phyloP scores from a whole-genome alignment of 2,113 vertebrate species.

The Microcebus griseorufus region DNA sequence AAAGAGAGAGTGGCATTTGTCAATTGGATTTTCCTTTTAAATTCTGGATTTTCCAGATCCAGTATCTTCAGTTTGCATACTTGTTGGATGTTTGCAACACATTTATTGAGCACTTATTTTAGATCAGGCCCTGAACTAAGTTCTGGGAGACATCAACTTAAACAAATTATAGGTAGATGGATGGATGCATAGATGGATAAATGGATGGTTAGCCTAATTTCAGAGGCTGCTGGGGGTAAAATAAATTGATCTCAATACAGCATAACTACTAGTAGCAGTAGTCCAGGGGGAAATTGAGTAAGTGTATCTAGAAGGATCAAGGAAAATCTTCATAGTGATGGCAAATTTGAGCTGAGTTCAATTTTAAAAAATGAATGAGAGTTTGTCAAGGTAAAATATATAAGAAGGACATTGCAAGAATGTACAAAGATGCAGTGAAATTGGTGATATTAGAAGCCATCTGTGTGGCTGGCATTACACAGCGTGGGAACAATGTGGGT shows the following conservation, averaged over 20 bases:
- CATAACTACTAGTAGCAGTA: neutral
- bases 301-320: neutral
- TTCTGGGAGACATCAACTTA: neutral
- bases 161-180: neutral
- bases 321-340: neutral
- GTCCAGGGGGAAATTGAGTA: neutral
- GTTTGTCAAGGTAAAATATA: neutral
- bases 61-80: neutral
- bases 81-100: neutral
- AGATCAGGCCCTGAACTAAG: neutral
- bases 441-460: neutral
- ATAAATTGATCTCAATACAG: neutral
- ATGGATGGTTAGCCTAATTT: neutral
- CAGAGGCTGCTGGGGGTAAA: neutral
- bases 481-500: neutral
- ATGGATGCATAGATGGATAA: neutral
- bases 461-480: fast-evolving
- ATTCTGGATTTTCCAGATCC: constrained; percentile 22
- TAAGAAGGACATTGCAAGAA: neutral
- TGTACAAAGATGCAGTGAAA: neutral
- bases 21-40: constrained; percentile 47
- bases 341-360: constrained; percentile 13
- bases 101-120: neutral
- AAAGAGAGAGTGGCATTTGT: neutral
- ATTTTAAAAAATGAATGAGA: neutral